Evolutionary conservation across 2,888 invertebrate species (phyloP).

Genomic region (Cataglyphis albicans): DNA sequence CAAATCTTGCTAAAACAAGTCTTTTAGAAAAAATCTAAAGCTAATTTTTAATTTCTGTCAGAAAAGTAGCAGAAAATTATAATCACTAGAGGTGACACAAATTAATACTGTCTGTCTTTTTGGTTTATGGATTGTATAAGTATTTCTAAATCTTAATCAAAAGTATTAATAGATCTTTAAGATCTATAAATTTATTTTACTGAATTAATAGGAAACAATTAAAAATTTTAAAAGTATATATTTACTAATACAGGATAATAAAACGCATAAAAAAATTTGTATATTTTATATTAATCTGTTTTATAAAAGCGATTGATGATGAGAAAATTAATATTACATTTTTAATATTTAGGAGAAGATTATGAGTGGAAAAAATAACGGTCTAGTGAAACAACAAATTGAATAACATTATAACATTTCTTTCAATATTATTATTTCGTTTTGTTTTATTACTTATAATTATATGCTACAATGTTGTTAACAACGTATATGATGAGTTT

Average conservation of each 20-base stretch:
- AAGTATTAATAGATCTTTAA: too few species aligned
- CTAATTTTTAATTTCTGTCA: not conserved
- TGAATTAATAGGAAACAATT: too few species aligned
- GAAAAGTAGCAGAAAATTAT: not conserved
- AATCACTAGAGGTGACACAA: not conserved
- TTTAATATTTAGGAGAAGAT: not conserved
- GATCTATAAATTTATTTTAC: too few species aligned
- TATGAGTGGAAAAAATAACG: not conserved
- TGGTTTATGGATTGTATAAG: too few species aligned
- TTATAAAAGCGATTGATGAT: not conserved
- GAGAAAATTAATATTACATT: not conserved
- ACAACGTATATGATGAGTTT: constrained; percentile 52
- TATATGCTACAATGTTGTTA: constrained; percentile 51
- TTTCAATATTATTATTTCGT: constrained; percentile 38
- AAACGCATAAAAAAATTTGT: too few species aligned
- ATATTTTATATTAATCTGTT: not conserved
- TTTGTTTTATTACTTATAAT: constrained; percentile 51
- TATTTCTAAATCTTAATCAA: too few species aligned
- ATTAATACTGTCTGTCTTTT: not conserved
- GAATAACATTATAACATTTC: constrained; percentile 46
- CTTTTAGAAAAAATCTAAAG: not conserved
- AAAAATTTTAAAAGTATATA: too few species aligned
- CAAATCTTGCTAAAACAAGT: not conserved
- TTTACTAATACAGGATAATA: too few species aligned
- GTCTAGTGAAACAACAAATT: constrained; percentile 11